phyloP scores from a whole-genome alignment of 1,140 invertebrate genomes.

The Pseudomyrmex dendroicus region DNA sequence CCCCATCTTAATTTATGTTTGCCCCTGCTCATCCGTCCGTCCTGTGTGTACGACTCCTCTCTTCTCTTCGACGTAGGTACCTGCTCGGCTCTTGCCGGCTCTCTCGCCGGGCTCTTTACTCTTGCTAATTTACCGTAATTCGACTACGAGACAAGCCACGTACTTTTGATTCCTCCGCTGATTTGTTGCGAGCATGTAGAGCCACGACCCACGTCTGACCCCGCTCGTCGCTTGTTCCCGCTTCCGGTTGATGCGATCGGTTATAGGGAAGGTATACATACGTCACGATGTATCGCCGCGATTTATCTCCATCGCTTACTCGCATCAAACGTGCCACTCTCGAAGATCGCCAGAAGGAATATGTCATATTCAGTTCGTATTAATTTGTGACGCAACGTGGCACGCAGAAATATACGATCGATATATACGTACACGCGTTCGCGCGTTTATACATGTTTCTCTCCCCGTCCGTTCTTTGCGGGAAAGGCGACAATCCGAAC shows the following conservation, averaged over 20 bases:
- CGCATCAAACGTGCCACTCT: no score
- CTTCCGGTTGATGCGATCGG: constrained; percentile 56
- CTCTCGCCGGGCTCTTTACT: constrained; percentile 76
- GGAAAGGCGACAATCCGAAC: constrained; percentile 66
- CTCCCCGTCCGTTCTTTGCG: constrained; percentile 60
- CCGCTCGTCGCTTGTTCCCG: constrained; percentile 33
- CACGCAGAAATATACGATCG: no score
- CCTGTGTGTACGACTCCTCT: constrained; percentile 73
- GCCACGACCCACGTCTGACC: constrained; percentile 47
- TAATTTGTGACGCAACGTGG: not conserved
- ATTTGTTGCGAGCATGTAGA: constrained; percentile 67
- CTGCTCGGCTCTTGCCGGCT: constrained; percentile 70
- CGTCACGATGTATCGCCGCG: not conserved
- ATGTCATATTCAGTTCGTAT: not conserved
- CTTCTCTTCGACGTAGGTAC: constrained; percentile 82
- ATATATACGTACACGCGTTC: no score
- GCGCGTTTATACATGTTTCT: not conserved
- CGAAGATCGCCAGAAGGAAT: no score
- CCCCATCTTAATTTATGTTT: constrained; percentile 85
- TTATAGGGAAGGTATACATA: no score
- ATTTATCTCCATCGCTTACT: not conserved
- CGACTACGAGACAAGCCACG: constrained; percentile 76
- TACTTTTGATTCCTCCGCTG: constrained; percentile 73
- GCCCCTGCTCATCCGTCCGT: constrained; percentile 81
- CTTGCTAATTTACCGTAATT: constrained; percentile 83